These are phyloP conservation scores for Otis tarda DNA, from an alignment of 2,113 vertebrate genomes.

Conservation along the genomic window DNA sequence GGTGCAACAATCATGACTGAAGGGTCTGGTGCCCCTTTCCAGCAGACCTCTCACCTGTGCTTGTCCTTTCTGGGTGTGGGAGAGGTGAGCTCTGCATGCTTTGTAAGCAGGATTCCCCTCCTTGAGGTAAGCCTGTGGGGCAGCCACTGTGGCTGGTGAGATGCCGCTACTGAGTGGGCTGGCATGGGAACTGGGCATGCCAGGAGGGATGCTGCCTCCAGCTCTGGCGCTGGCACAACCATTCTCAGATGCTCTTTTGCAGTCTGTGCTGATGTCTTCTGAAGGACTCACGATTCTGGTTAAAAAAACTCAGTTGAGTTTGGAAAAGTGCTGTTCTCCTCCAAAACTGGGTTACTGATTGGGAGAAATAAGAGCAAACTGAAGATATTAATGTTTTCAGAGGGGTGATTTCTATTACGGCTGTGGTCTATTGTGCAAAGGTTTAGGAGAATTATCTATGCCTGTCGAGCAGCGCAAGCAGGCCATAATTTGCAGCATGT, in stretches of 20 bases:
- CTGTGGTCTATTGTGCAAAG: background rate
- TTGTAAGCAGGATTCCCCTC: background rate
- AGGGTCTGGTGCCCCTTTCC: background rate
- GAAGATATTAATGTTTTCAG: background rate
- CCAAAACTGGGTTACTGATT: background rate
- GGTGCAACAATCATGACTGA: background rate
- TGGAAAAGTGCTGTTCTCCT: background rate
- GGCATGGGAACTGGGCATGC: accelerated
- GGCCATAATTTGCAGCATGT: background rate
- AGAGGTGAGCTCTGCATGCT: background rate
- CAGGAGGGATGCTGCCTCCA: background rate
- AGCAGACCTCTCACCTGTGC: background rate
- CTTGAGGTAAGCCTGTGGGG: background rate
- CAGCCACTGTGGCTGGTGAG: accelerated
- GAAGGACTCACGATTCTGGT: background rate
- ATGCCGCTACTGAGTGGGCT: accelerated
- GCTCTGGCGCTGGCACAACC: background rate
- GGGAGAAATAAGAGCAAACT: background rate
- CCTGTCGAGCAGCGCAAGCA: background rate
- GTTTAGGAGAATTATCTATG: background rate
- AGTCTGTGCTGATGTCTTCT: background rate
- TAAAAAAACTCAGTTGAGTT: background rate
- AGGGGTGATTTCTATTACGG: background rate
- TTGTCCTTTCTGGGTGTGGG: background rate
- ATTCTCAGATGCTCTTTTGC: background rate